These are phyloP conservation scores for Gallinago media DNA, from an alignment of 2,113 vertebrate species.

Conservation along the genomic window DNA sequence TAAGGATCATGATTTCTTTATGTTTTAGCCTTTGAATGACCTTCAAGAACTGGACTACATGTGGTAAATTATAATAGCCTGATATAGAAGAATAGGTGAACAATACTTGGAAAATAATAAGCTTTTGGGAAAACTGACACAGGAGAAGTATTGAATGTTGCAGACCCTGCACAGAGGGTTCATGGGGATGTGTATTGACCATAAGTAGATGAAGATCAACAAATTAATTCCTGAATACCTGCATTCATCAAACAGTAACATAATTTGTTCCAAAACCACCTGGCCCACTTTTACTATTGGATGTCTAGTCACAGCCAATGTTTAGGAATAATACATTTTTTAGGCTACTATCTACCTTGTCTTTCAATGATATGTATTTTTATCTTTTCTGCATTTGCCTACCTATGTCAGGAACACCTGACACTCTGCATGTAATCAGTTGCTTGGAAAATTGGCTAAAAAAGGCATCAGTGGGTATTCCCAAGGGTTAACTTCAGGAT, in stretches of 20 bases:
- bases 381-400: not conserved
- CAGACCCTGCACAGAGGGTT: not conserved
- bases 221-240: not conserved
- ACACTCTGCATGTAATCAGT: not conserved
- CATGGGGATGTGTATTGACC: not conserved
- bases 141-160: not conserved
- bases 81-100: not conserved
- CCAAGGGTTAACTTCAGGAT: not conserved
- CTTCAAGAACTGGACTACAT: not conserved
- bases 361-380: not conserved
- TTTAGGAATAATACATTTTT: not conserved
- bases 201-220: not conserved
- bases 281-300: not conserved
- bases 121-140: not conserved
- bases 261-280: not conserved
- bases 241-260: not conserved
- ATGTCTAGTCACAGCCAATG: not conserved
- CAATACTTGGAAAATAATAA: not conserved
- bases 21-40: not conserved
- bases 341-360: not conserved
- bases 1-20: not conserved
- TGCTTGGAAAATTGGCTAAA: not conserved
- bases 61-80: not conserved
- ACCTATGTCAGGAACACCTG: not conserved
- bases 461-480: not conserved